These are phyloP conservation scores for Corydoras sp. DNA, from an alignment of 2,113 vertebrate genomes.

Conservation along the genomic window DNA sequence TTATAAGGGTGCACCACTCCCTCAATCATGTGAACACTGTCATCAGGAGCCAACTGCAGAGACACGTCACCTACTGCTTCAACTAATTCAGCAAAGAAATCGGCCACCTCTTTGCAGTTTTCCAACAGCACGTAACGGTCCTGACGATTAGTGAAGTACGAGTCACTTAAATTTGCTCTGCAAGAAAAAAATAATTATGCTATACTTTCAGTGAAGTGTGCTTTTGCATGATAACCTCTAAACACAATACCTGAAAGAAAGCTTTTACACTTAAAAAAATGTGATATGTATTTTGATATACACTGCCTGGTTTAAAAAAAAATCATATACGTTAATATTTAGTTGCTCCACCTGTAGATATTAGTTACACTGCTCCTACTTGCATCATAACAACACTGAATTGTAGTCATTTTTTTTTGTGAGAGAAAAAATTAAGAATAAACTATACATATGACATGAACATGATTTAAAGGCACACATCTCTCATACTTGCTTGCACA, in stretches of 20 bases:
- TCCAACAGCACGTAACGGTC: slow-evolving; percentile 92
- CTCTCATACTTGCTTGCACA: too few relatives aligned
- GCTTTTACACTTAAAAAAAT: too few relatives aligned
- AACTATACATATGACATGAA: too few relatives aligned
- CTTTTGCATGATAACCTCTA: background rate
- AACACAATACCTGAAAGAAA: background rate
- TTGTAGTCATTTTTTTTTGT: too few relatives aligned
- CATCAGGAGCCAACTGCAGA: slow-evolving; percentile 78
- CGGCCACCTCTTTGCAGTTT: slow-evolving; percentile 80
- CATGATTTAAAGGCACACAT: too few relatives aligned
- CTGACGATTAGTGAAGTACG: slow-evolving; percentile 96
- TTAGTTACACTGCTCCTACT: too few relatives aligned
- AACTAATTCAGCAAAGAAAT: slow-evolving; percentile 90
- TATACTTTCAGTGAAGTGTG: background rate
- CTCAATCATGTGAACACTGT: slow-evolving; percentile 76
- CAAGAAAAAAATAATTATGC: background rate
- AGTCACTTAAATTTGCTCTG: slow-evolving; percentile 94
- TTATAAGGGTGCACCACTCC: slow-evolving; percentile 90
- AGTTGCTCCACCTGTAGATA: too few relatives aligned
- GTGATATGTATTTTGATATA: too few relatives aligned
- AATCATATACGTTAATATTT: too few relatives aligned
- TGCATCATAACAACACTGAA: too few relatives aligned
- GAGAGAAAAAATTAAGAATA: too few relatives aligned
- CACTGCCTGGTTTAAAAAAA: too few relatives aligned
- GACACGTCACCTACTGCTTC: slow-evolving; percentile 83